Evolutionary conservation across 2,113 vertebrate genomes (phyloP).

Genomic region (Dicerorhinus sumatrensis): DNA sequence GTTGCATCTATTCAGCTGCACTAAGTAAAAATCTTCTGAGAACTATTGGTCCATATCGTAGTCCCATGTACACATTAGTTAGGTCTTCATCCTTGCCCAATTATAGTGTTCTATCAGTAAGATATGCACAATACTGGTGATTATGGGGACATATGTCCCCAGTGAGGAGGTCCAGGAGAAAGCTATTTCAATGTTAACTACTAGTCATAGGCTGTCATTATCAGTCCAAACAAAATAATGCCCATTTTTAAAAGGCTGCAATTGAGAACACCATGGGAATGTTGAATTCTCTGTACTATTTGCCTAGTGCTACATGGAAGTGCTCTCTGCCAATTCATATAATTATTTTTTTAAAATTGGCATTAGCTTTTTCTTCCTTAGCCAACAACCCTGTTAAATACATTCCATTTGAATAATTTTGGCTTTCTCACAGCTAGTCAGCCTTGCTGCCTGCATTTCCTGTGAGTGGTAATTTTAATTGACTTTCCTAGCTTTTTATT

Average conservation of each 20-base stretch:
- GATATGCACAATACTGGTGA: background rate
- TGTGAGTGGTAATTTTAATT: slow-evolving; percentile 50
- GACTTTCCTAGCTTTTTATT: slow-evolving; percentile 55
- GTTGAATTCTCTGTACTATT: slow-evolving; percentile 39
- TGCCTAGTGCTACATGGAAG: background rate
- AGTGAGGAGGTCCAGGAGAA: slow-evolving; percentile 26
- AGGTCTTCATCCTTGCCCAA: background rate
- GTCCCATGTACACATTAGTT: background rate
- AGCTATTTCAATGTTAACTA: slow-evolving; percentile 41
- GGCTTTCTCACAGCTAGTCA: slow-evolving; percentile 20
- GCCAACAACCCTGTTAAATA: slow-evolving; percentile 45
- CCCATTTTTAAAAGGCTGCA: slow-evolving; percentile 43
- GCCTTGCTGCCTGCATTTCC: slow-evolving; percentile 5
- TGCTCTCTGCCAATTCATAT: slow-evolving; percentile 38
- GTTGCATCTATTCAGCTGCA: background rate
- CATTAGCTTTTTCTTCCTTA: slow-evolving; percentile 19
- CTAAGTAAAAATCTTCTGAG: background rate
- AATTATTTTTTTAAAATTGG: slow-evolving; percentile 49
- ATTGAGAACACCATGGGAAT: slow-evolving; percentile 37
- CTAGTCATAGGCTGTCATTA: background rate
- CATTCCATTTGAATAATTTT: slow-evolving; percentile 57
- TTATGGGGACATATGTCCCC: background rate
- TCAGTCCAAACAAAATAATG: slow-evolving; percentile 15
- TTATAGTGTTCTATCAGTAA: background rate
- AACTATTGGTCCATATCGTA: background rate